Evolutionary conservation across 2,797 vertebrate species (phyloP), one percentile per base, ranked within the genome.

Genomic region (Chromis chromis): DNA sequence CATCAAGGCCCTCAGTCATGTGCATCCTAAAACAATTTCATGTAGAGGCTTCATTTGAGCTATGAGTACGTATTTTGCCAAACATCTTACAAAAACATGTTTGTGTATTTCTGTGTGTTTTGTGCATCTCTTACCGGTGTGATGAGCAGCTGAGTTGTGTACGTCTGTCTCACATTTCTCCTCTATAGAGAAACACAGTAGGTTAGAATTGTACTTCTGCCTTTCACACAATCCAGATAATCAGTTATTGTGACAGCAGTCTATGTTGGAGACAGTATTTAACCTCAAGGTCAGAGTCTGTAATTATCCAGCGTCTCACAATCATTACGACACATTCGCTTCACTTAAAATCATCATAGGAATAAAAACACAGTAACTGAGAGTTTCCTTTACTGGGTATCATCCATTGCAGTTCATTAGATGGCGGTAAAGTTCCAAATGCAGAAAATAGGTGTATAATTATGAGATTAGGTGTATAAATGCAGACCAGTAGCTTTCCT

Each of bases 101-200:
- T 12, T 39, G 21, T 31, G 64, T 63, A 31, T 52, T 27, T 17
- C 14, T 66, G 27, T 50, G 39, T 13, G 27, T 44, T 14, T 1
- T 22, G 24, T 42, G 13, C 0, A 0, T 24, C 10, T 69, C 94
- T 96, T 95, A 99, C 97, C 87, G 94, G 81, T 21, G 94, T 90
- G 36, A 94, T 86, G 53, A 98, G 91, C 78, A 99, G 86, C 76
- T 94, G 95, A 70, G 94, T 92, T 61, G 91, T 91, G 81, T 94
- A 91, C 17, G 80, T 86, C 74, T 94, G 96, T 74, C 83, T 89
- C 69, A 70, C 36, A 40, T 90, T 94, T 83, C 94, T 97, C 89
- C 95, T 98, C 97, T 99, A 57, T 17, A 87, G 27, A 82, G 16
- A 70, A 48, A 81, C 36, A 82, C 44, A 73, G 1, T 1, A 13